Conservation (phyloP, 2,797 vertebrate species). For the Oophaga sylvatica region DNA sequence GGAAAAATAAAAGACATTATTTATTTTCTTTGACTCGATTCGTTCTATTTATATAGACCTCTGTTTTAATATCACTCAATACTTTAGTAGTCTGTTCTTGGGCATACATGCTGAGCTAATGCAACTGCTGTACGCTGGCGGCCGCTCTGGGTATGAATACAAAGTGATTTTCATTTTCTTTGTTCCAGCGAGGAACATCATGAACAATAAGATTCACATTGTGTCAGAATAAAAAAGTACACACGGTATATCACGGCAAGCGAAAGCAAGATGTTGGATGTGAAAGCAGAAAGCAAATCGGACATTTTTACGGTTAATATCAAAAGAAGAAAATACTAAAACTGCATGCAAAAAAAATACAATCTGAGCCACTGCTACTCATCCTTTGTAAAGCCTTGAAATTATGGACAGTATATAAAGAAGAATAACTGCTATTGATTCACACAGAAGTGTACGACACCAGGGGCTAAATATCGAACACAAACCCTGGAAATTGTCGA, state of each 20-base stretch:
- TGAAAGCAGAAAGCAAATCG: conserved; percentile 28
- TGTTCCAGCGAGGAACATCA: conserved; percentile 59
- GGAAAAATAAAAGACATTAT: conserved; percentile 30
- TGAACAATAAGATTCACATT: conserved; percentile 56
- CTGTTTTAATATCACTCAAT: conserved; percentile 59
- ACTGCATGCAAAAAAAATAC: neutral
- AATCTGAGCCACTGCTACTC: neutral
- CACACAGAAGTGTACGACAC: neutral
- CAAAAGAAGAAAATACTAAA: neutral
- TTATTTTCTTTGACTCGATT: conserved; percentile 53
- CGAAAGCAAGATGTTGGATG: conserved; percentile 16
- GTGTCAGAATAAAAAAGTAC: conserved; percentile 47
- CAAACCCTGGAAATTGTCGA: neutral
- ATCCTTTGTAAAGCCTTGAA: neutral
- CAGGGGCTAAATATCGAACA: neutral
- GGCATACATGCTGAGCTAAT: conserved; percentile 59
- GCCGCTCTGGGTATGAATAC: conserved; percentile 52
- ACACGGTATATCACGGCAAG: conserved; percentile 26
- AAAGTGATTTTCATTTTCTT: conserved; percentile 59
- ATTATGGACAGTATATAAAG: neutral
- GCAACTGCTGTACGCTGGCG: conserved; percentile 52
- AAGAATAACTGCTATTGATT: neutral
- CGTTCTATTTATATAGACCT: conserved; percentile 53
- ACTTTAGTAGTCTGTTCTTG: conserved; percentile 44
- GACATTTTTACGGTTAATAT: neutral